Evolutionary conservation across 2,888 invertebrate genomes (phyloP), one percentile per base, ranked within the genome.

Genomic region (Dicyrtomina minuta): DNA sequence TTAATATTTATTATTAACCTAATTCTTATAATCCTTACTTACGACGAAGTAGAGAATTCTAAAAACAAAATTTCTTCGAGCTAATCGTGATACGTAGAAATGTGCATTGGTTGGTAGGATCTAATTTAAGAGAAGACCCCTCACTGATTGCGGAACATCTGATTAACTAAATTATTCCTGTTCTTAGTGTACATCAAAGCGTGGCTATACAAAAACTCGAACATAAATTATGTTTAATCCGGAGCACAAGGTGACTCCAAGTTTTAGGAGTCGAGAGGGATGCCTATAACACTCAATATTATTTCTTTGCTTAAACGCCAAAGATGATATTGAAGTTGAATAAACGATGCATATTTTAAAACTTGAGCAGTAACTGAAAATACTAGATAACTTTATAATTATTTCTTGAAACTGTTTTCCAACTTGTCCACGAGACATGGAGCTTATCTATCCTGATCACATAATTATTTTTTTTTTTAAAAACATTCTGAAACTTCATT

Each of bases 161-260:
- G 95, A 56, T 89, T 88, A 51, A 93, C 84, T 58, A 97, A 83
- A 72, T 92, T 84, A 68, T 89, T 88, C 17, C 94, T 93, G 73
- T 88, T 89, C 87, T 96, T 95, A 1, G 93, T 93, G 80, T 93
- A 96, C 83, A 96, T 93, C 73, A 90, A 86, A 13, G 96, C 85
- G 83, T 86, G 87, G 20, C 97, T 97, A 76, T 91, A 90, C 78
- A 87, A 88, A 79, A 92, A 90, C 15, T 96, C 97, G 69, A 94
- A 86, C 71, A 90, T 87, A 71, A 96, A 86, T 81, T 94, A 95
- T 15, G 93, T 95, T 96, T 96, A 97, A 81, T 97, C 96, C 27
- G 92, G 88, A 6, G 88, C 88, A 80, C 89, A 84, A 56, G 85
- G 84, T 15, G 84, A 83, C 72, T 85, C 84, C 51, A 83, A 84